Conservation (phyloP, 2,888 invertebrate genomes). For the Dioctria linearis region DNA sequence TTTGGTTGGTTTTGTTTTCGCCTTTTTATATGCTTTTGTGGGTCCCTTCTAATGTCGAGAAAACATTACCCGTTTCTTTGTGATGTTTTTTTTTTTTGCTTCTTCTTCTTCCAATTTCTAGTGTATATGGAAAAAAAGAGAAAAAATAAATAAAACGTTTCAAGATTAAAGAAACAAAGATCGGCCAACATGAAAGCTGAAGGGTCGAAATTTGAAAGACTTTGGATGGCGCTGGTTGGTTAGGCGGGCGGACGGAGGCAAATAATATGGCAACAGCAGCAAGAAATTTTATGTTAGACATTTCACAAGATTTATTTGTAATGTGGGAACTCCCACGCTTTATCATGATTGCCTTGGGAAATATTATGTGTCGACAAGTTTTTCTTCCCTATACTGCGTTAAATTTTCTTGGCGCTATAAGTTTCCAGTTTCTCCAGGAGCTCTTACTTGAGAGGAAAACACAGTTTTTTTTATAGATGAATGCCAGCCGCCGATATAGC, state of each 20-base stretch:
- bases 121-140: neutral
- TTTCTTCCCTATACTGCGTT: neutral
- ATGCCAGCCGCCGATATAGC: too few species aligned
- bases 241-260: neutral
- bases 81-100: neutral
- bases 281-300: conserved; percentile 44
- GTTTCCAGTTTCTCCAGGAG: neutral
- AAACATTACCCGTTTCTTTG: conserved; percentile 29
- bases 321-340: conserved; percentile 50
- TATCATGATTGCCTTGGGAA: conserved; percentile 37
- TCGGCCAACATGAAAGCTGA: conserved; percentile 22
- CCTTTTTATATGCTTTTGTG: conserved; percentile 18
- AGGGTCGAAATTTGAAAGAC: conserved; percentile 38
- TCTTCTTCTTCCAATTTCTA: neutral
- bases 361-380: conserved; percentile 17
- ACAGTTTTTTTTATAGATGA: too few species aligned
- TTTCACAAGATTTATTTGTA: conserved; percentile 49
- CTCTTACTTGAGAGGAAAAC: neutral
- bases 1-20: conserved; percentile 5
- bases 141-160: neutral
- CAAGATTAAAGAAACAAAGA: conserved; percentile 41
- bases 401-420: neutral
- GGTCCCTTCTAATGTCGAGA: neutral
- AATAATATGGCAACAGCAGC: conserved; percentile 35
- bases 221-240: neutral